Percentiles rank a stretch among this genome's conserved stretches.
phyloP scores from a whole-genome alignment of 2,888 invertebrate species.

The Serripes groenlandicus region DNA sequence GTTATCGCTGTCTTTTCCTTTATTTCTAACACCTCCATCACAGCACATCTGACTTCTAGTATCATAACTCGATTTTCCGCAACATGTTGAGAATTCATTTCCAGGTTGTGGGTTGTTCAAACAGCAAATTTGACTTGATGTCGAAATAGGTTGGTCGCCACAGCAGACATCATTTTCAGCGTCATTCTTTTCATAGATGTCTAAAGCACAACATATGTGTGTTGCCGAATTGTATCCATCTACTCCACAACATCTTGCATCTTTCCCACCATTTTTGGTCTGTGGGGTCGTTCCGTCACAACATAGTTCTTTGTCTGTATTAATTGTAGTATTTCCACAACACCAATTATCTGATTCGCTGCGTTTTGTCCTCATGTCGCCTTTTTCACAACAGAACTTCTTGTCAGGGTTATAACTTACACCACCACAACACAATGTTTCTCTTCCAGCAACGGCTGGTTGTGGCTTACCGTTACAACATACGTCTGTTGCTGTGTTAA shows the following conservation, averaged over 20 bases:
- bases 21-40: constrained; percentile 39
- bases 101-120: constrained; percentile 47
- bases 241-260: constrained; percentile 49
- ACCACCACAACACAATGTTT: constrained; percentile 48
- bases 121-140: constrained; percentile 49
- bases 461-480: constrained; percentile 49
- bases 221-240: constrained; percentile 43
- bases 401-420: constrained; percentile 43
- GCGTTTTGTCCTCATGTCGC: constrained; percentile 8
- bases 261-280: background rate
- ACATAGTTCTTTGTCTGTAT: constrained; percentile 33
- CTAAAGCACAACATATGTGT: constrained; percentile 47
- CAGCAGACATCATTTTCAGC: constrained; percentile 48
- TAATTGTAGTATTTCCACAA: constrained; percentile 38
- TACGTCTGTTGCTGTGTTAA: constrained; percentile 33
- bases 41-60: constrained; percentile 52
- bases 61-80: constrained; percentile 50
- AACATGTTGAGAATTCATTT: constrained; percentile 45
- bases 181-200: constrained; percentile 35
- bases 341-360: constrained; percentile 47
- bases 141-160: constrained; percentile 44
- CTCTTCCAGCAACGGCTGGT: constrained; percentile 35
- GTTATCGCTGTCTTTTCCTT: constrained; percentile 36
- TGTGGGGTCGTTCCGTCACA: constrained; percentile 30
- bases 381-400: constrained; percentile 36